These are phyloP conservation scores for Hirundo rustica DNA, from an alignment of 2,797 vertebrate species.

Conservation along the genomic window DNA sequence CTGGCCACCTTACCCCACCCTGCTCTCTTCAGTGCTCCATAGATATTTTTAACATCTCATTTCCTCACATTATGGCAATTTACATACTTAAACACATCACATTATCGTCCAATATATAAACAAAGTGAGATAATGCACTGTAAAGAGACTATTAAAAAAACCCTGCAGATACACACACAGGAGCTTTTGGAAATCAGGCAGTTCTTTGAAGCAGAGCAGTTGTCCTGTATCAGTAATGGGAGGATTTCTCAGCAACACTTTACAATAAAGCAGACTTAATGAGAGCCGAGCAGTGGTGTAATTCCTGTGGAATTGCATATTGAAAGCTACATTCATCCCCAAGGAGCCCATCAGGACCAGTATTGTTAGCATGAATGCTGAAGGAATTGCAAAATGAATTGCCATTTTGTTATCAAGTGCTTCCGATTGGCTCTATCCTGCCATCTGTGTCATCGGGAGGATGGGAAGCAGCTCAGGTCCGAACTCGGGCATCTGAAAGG, in stretches of 20 bases:
- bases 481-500: conserved; percentile 23
- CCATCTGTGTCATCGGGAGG: conserved; percentile 77
- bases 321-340: conserved; percentile 78
- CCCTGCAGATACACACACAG: conserved; percentile 43
- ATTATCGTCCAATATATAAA: conserved; percentile 70
- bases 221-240: conserved; percentile 73
- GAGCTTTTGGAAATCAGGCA: conserved; percentile 74
- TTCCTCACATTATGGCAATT: conserved; percentile 75
- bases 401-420: conserved; percentile 75
- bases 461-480: conserved; percentile 66
- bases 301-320: conserved; percentile 80
- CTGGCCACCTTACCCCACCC: conserved; percentile 24
- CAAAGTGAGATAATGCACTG: conserved; percentile 73
- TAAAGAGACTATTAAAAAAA: conserved; percentile 62
- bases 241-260: conserved; percentile 77
- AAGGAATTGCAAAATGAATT: conserved; percentile 79
- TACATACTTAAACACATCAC: conserved; percentile 76
- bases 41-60: conserved; percentile 79
- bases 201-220: conserved; percentile 75
- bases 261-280: conserved; percentile 81
- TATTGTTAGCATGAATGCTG: conserved; percentile 81
- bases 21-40: background rate
- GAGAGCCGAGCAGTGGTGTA: conserved; percentile 68
- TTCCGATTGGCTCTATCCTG: conserved; percentile 77
- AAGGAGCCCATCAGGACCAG: conserved; percentile 77